Evolutionary conservation across 2,888 invertebrate genomes (phyloP), one percentile per base, ranked within the genome.

Genomic region (Tortricodes alternella): DNA sequence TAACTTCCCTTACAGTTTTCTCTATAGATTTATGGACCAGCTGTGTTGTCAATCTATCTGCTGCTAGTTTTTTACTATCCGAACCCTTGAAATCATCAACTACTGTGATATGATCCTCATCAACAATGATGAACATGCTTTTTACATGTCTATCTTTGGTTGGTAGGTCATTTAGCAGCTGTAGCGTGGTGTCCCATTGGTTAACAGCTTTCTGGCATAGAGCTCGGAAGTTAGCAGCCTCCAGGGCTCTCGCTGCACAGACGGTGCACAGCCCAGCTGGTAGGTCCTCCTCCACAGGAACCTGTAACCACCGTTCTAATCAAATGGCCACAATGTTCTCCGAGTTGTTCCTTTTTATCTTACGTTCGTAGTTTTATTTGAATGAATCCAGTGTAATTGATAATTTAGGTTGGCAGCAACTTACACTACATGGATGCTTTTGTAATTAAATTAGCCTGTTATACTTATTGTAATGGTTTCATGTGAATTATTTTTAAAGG

Each of bases 261-360:
- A 66, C 13, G 7, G 76, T 61, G 73, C 88, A 89, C 49, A 89
- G 72, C 53, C 78, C 78, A n/a, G 72, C 57, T 3, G 89, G 89
- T 68, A 88, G 76, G 63, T 72, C 79, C 44, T 74, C 80, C 23
- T 80, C 79, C 63, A 68, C 59, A 69, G 24, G 70, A 71, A 89
- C 83, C 89, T 89, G 89, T 72, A 89, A 88, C 80, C 83, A 88
- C 76, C 72, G 68, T 53, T 75, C 76, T 67, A 71, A 68, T 89
- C 81, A 89, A 83, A 72, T 65, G 73, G 78, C 81, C 85, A 83
- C 71, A 72, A 67, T 71, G 65, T 65, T 62, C 51, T 32, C 29
- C 23, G 7, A 18, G 3, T 11, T 19, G 18, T 24, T 24, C 32
- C 24, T 18, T 53, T 41, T 18, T 8, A 37, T 1, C 27, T n/a